These are phyloP conservation scores for Carcinoscorpius rotundicauda DNA, from an alignment of 1,140 invertebrate species.

Conservation along the genomic window DNA sequence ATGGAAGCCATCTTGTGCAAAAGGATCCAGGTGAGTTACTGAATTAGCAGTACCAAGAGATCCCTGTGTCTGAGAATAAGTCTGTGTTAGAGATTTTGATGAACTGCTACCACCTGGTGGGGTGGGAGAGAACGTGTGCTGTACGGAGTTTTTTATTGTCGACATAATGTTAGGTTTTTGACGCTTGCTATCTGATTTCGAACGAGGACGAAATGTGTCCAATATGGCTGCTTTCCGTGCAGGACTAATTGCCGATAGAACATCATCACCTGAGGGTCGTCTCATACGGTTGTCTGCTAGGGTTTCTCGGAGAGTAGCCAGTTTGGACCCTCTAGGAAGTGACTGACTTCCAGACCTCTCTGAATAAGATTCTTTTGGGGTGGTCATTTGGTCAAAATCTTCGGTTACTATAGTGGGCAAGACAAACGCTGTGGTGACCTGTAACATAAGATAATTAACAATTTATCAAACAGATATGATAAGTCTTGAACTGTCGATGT, in stretches of 20 bases:
- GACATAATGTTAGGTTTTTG: constrained; percentile 54
- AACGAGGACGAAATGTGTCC: constrained; percentile 68
- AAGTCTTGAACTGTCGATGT: no score
- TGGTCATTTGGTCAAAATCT: no score
- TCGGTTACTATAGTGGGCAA: no score
- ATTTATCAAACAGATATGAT: no score
- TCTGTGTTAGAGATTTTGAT: constrained; percentile 3
- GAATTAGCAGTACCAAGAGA: constrained; percentile 5
- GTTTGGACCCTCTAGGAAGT: constrained; percentile 24
- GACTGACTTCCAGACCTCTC: constrained; percentile 20
- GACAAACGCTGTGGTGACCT: no score
- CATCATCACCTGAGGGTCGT: constrained; percentile 39
- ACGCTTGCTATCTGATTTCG: constrained; percentile 60
- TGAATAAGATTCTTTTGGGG: no score
- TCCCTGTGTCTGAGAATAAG: background rate
- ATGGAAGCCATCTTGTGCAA: constrained; percentile 9
- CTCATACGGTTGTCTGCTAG: constrained; percentile 31
- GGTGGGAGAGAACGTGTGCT: no score
- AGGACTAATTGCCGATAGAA: constrained; percentile 32
- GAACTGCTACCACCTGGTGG: constrained; percentile 28
- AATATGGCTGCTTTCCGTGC: constrained; percentile 56
- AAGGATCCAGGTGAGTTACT: constrained; percentile 5
- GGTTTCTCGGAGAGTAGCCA: constrained; percentile 13
- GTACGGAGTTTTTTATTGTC: constrained; percentile 54
- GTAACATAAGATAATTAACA: no score